Conservation (phyloP, 2,113 vertebrate species). For the Mormyrus iriodes region DNA sequence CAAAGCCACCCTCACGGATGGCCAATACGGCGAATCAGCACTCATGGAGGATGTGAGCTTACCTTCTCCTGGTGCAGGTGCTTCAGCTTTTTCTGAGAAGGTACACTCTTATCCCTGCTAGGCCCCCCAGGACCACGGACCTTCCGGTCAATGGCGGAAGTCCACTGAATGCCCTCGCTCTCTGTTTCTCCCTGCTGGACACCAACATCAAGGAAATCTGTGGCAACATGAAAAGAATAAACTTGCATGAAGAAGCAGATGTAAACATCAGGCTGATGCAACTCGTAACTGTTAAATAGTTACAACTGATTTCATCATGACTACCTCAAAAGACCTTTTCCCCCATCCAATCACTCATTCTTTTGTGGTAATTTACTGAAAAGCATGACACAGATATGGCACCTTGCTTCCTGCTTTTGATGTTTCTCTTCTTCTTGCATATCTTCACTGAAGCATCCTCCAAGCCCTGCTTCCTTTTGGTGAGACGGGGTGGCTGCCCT, state of each 20-base stretch:
- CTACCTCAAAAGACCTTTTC: neutral
- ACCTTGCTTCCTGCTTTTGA: slow-evolving; percentile 34
- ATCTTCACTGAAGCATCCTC: slow-evolving; percentile 26
- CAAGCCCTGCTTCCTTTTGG: slow-evolving; percentile 47
- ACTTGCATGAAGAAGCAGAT: neutral
- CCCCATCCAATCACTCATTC: neutral
- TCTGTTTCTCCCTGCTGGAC: slow-evolving; percentile 25
- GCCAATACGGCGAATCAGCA: neutral
- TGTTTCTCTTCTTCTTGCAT: slow-evolving; percentile 41
- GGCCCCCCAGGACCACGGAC: slow-evolving; percentile 33
- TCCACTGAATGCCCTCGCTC: slow-evolving; percentile 69
- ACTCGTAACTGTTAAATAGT: neutral
- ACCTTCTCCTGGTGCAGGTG: slow-evolving; percentile 83
- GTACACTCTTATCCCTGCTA: slow-evolving; percentile 55
- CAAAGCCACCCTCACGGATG: neutral
- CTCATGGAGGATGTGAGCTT: neutral
- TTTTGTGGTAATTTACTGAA: neutral
- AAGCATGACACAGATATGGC: neutral
- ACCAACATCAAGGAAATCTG: neutral
- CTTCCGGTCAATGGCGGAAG: slow-evolving; percentile 68
- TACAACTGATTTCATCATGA: neutral
- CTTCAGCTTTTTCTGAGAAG: slow-evolving; percentile 70
- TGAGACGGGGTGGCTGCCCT: slow-evolving; percentile 24
- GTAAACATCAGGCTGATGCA: neutral
- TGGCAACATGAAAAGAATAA: neutral